These are phyloP conservation scores for Setophaga kirtlandii DNA, from an alignment of 2,113 vertebrate species.

Conservation along the genomic window DNA sequence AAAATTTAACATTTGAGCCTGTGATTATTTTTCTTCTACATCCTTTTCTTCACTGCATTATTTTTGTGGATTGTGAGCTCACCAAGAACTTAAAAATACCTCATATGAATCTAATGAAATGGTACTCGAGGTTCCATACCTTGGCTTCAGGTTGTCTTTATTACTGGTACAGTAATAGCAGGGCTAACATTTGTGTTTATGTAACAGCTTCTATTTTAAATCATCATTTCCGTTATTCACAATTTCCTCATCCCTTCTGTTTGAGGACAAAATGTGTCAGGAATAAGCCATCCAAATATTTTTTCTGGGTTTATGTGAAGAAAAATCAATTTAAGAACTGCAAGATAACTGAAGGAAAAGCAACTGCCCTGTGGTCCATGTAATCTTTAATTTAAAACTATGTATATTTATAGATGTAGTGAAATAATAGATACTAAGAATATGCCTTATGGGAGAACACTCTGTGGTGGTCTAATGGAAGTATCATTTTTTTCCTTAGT, in stretches of 20 bases:
- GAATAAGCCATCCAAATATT: background rate
- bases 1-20: background rate
- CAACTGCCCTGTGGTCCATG: rapidly evolving
- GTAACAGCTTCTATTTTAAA: background rate
- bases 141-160: background rate
- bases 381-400: background rate
- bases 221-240: background rate
- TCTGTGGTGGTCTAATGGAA: background rate
- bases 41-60: background rate
- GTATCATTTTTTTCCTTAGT: background rate
- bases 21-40: background rate
- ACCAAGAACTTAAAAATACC: background rate
- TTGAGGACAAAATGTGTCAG: background rate
- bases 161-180: background rate
- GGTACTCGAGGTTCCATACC: background rate
- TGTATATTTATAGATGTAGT: background rate
- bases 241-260: background rate
- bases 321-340: background rate
- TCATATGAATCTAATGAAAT: background rate
- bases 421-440: background rate
- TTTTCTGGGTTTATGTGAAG: background rate
- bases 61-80: background rate
- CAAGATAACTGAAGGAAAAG: background rate
- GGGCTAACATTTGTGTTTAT: background rate
- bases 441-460: background rate